Conservation (phyloP, 2,888 invertebrate genomes). For the Macaria notata region DNA sequence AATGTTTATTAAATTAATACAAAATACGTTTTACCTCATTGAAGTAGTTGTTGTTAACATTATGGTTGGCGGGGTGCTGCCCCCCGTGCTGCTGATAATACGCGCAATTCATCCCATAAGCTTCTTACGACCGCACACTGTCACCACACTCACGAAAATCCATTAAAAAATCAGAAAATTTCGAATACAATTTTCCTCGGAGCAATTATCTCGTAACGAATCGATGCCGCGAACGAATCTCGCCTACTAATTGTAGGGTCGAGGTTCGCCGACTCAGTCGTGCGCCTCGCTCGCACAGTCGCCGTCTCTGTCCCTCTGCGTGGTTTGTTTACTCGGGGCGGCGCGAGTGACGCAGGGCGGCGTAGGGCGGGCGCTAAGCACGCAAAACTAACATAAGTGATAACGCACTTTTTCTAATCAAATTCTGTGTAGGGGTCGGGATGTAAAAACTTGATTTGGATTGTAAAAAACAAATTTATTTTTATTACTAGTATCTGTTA, state of each 20-base stretch:
- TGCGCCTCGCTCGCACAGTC: constrained; percentile 51
- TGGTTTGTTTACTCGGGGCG: constrained; percentile 68
- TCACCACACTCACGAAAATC: constrained; percentile 61
- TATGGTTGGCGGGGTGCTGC: constrained; percentile 67
- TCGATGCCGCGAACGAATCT: constrained; percentile 81
- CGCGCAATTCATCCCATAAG: constrained; percentile 77
- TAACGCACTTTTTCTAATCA: constrained; percentile 47
- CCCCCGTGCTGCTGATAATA: constrained; percentile 76
- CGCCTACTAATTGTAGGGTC: constrained; percentile 81
- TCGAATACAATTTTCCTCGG: constrained; percentile 45
- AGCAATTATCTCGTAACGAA: constrained; percentile 80
- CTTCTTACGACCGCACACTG: constrained; percentile 48
- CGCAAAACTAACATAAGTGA: constrained; percentile 62
- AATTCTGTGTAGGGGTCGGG: constrained; percentile 10
- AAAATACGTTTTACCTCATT: constrained; percentile 66
- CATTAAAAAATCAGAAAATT: constrained; percentile 42
- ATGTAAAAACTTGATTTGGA: constrained; percentile 2
- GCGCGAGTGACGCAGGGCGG: constrained; percentile 68
- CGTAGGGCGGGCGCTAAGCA: constrained; percentile 68
- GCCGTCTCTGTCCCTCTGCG: constrained; percentile 54
- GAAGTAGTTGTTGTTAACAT: constrained; percentile 71
- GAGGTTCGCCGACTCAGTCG: constrained; percentile 51
- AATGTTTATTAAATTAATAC: background rate
- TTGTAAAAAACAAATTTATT: constrained; percentile 6
- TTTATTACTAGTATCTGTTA: constrained; percentile 24